Base-by-base conservation (phyloP, 2,113 vertebrate species). In the human (Homo sapiens) region DNA sequence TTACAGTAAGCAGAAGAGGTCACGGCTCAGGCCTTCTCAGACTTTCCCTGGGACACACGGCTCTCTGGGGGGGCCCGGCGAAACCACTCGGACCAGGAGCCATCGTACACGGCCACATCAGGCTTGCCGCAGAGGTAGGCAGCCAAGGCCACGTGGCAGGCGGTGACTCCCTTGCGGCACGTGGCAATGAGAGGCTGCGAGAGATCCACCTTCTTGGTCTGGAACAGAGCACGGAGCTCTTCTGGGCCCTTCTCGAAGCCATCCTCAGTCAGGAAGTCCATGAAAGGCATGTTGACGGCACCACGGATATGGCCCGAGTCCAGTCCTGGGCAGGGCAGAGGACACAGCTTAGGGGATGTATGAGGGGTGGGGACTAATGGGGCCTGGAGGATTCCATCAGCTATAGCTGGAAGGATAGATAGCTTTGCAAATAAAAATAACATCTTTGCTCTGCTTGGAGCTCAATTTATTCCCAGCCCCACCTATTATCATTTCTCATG, bases 61-160 rank as follows among this genome's bases (percentile, higher is more conserved):
- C 99, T 98, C 82, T 99, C 99, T 0, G 99, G 98, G 0, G 99
- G 98, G 0, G 99, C 99, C 59, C 98, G 98, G 94, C 97, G 98
- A 97, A 99, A 99, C 99, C 99, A 99, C 96, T 99, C 99, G 0
- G 97, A 98, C 99, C 99, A 99, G 93, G 99, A 99, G 17, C 99
- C 99, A 0, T 99, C 99, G 0, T 99, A 99, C 79, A 99, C 59
- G 0, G 99, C 98, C 90, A 99, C 99, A 0, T 99, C 99, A 0
- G 99, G 98, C 94, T 99, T 99, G 50, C 99, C 99, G 0, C 99
- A 99, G 79, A 99, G 98, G 97, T 99, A 99, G 85, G 99, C 99
- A 0, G 99, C 99, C 96, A 99, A 96, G 17, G 98, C 99, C 0
- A 99, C 93, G 48, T 99, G 99, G 92, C 99, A 99, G 0, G 99